Base-by-base conservation (phyloP, 2,888 invertebrate genomes). In the Phengaris alcon region DNA sequence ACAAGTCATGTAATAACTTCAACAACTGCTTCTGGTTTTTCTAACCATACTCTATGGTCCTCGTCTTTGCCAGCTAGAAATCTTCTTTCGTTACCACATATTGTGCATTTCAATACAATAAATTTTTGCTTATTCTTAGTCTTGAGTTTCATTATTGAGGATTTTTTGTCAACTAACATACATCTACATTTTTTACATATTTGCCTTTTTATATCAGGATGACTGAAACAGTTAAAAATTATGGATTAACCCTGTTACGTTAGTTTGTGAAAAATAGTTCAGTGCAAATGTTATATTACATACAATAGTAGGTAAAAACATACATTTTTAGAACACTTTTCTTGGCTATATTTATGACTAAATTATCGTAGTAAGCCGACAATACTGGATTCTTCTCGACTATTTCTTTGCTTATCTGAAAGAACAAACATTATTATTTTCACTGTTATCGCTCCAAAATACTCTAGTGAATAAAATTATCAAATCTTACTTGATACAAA, bases 241-340 rank as follows among this genome's bases (percentile, higher is more conserved):
- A 35, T 13, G 54, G 54, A 64, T 44, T 3, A 35, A 70, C 9
- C 51, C 7, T 46, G 15, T 13, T 46, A 55, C 48, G 2, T 57
- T 1, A 5, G 3, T 46, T 22, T 15, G 54, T 3, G 9, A 68
- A 68, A 22, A 64, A 64, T 54, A 76, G 48, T 48, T 51, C 74
- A 46, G 48, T 52, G 1, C 7, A 9, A 51, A 51, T 13, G 74
- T 77, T 74, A 75, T 57, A 13, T 77, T 46, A 9, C 35, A 64
- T 44, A 35, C 35, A 75, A 55, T 70, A 70, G 55, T 64, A n/a
- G 15, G 22, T 48, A 70, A 22, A 51, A 76, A 88, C 92, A 91
- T 87, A 95, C 94, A 95, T 92, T 88, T 94, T 92, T 57, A 94
- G 81, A n/a, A 95, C 94, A 84, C 94, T 93, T 84, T 95, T 95